A percentile compares a stretch with the other conserved stretches of the same genome.
Evolutionary conservation across 2,888 invertebrate genomes (phyloP).

Genomic region (Trisateles emortualis): DNA sequence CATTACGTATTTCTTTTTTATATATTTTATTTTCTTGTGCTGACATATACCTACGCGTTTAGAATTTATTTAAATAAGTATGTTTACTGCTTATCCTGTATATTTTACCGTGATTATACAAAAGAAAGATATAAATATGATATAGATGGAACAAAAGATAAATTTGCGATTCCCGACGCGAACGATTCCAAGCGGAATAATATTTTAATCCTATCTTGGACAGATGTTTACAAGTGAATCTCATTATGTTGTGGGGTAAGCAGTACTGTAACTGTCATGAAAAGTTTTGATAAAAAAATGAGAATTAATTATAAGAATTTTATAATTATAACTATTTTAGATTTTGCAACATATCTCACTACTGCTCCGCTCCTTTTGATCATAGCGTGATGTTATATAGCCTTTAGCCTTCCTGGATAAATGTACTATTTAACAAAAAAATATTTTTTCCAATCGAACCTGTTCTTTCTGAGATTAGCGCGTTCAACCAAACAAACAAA

Average conservation of each 20-base stretch:
- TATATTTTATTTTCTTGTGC: no score
- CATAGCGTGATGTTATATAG: no score
- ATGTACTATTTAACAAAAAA: no score
- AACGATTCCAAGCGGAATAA: slow-evolving; percentile 60
- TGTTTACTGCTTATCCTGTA: slow-evolving; percentile 10
- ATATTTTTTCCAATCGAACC: no score
- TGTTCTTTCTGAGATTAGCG: no score
- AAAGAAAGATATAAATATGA: background rate
- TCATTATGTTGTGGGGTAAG: slow-evolving; percentile 60
- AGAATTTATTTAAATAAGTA: background rate
- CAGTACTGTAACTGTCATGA: background rate
- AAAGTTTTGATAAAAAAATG: background rate
- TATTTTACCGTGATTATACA: slow-evolving; percentile 6
- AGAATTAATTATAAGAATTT: no score
- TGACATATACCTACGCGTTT: background rate
- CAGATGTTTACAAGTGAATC: slow-evolving; percentile 74
- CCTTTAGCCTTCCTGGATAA: no score
- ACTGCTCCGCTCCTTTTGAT: no score
- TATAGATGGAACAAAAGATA: slow-evolving; percentile 38
- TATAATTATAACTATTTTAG: no score
- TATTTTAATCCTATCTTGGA: slow-evolving; percentile 73
- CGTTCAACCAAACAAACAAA: no score
- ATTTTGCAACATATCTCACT: no score
- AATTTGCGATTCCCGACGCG: slow-evolving; percentile 54
- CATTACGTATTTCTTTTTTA: no score